Base-by-base conservation (phyloP, 2,797 vertebrate species). In the Eulemur albifrons region DNA sequence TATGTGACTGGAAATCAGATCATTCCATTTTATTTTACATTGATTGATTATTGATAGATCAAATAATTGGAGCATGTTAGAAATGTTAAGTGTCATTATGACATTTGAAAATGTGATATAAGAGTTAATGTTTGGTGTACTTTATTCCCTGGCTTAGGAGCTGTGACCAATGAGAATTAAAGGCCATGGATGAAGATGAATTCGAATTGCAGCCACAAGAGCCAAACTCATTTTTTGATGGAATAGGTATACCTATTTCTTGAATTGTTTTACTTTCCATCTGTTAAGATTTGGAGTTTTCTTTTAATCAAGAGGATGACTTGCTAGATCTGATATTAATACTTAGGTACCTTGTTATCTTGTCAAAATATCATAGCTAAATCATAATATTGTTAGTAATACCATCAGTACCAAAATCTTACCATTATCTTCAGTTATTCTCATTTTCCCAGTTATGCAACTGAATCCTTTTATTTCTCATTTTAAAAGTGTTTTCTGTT, bases 111-210 rank as follows among this genome's bases (percentile, higher is more conserved):
- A 27, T 72, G 50, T 76, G 38, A 54, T 43, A 30, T 67, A 21
- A 72, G 69, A 85, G 21, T 70, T 93, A 97, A 93, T 75, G 12
- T 67, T 85, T 87, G 61, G 1, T 97, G 90, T 97, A 90, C 94
- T 97, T 96, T 95, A 97, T 97, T 97, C 7, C 94, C 48, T 92
- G 96, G 93, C 95, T 3, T 96, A 99, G 98, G 97, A 97, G 48
- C 97, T 98, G 97, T 98, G 97, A 98, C 99, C 99, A 99, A 99
- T 99, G 99, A 99, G 98, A 99, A 99, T 99, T 98, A 98, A 99
- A 98, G 99, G 99, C 99, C 99, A 99, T 99, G 99, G 99, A 99
- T 99, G 99, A 99, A 98, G 99, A 99, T 99, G 99, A 99, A 98
- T 99, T 99, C 98, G 98, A 99, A 98, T 99, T 99, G 98, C 99